phyloP scores from a whole-genome alignment of 2,113 vertebrate genomes.

The Scatophagus argus region DNA sequence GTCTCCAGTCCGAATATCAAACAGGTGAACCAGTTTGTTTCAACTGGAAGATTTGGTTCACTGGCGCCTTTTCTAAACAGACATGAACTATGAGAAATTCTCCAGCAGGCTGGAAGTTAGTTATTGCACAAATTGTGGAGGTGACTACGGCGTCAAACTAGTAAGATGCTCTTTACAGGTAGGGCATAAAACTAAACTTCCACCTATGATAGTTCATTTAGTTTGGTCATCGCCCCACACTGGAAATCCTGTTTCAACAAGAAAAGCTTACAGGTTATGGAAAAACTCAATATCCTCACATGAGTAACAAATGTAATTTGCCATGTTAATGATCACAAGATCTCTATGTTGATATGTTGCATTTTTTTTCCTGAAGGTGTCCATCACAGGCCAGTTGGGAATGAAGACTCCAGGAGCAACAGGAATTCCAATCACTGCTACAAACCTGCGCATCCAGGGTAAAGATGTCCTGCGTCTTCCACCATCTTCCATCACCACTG shows the following conservation, averaged over 20 bases:
- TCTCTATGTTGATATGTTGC: neutral
- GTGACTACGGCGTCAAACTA: neutral
- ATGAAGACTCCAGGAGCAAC: conserved; percentile 88
- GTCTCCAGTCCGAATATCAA: conserved; percentile 92
- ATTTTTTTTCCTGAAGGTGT: conserved; percentile 84
- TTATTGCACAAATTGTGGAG: neutral
- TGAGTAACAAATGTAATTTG: neutral
- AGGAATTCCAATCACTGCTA: conserved; percentile 91
- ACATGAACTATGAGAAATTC: neutral
- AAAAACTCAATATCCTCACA: neutral
- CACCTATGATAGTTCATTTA: no score
- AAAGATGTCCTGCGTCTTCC: conserved; percentile 96
- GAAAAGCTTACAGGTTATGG: neutral
- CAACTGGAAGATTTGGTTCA: neutral
- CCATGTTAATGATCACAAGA: neutral
- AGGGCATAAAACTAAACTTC: no score
- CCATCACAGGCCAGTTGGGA: conserved; percentile 94
- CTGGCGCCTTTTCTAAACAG: neutral
- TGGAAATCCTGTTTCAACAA: neutral
- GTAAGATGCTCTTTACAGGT: neutral
- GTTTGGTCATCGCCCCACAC: no score
- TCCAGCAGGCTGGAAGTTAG: neutral
- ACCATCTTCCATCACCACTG: conserved; percentile 95
- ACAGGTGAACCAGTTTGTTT: conserved; percentile 84
- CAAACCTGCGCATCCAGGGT: conserved; percentile 95